Conservation (phyloP, 2,888 invertebrate genomes). For the Hesperia comma region DNA sequence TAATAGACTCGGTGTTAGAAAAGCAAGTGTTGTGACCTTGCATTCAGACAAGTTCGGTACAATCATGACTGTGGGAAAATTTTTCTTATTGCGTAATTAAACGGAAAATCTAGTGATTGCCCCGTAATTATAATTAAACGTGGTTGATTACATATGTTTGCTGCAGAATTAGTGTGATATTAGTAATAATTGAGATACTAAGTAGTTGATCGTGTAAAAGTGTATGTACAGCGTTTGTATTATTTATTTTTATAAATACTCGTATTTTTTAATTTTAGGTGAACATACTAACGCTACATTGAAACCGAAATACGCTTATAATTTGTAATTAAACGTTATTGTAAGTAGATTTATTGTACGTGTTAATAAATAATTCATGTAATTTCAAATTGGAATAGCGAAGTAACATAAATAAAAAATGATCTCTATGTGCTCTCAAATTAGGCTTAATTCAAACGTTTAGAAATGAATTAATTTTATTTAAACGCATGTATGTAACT, state of each 20-base stretch:
- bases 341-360: neutral
- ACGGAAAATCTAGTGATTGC: slow-evolving; percentile 42
- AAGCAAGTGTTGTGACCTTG: slow-evolving; percentile 55
- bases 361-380: no score
- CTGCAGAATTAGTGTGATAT: slow-evolving; percentile 69
- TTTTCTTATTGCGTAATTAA: slow-evolving; percentile 54
- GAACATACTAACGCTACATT: slow-evolving; percentile 34
- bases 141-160: slow-evolving; percentile 39
- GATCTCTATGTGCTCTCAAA: slow-evolving; percentile 21
- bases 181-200: slow-evolving; percentile 58
- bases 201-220: slow-evolving; percentile 11
- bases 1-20: slow-evolving; percentile 55
- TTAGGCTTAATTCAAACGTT: no score
- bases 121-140: slow-evolving; percentile 40
- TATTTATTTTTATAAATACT: slow-evolving; percentile 44
- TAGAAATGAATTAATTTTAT: no score
- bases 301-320: slow-evolving; percentile 46
- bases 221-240: slow-evolving; percentile 34
- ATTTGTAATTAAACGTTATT: slow-evolving; percentile 40
- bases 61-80: slow-evolving; percentile 47
- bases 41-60: slow-evolving; percentile 46
- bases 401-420: neutral
- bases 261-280: slow-evolving; percentile 38
- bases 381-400: neutral
- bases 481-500: no score